Base-by-base conservation (phyloP, 1,140 invertebrate genomes). In the Carcinoscorpius rotundicauda region DNA sequence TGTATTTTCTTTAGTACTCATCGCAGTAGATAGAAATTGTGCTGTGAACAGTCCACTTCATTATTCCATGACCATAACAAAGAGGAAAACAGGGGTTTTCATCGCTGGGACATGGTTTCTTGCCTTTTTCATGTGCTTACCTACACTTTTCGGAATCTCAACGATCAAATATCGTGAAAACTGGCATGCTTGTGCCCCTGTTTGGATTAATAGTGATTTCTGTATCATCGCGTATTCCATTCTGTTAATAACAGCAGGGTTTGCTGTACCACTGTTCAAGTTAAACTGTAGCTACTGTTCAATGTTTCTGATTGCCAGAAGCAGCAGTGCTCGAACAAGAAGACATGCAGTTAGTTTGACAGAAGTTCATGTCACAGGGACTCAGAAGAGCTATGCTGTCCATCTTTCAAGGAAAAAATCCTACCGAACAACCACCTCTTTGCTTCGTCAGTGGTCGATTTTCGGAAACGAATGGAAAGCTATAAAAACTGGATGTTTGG, bases 41-140 rank as follows among this genome's bases (percentile, higher is more conserved):
- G 91, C 90, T 1, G 88, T 94, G 51, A 87, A 89, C 4, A 87
- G 89, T 74, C 90, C 90, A 0, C 78, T 93, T 49, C 83, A 87
- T n/a, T 92, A 93, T 75, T 86, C 88, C 67, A 83, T 84, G 10
- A 82, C 85, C 51, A 82, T 93, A 65, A 84, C 89, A 71, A 85
- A 87, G 70, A 77, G 84, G 6, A 84, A 85, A 58, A 87, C 86
- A 0, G 83, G 81, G 3, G 75, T 86, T 0, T 78, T 91, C 8
- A 87, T 92, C 62, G 78, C 82, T 6, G 76, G 80, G 5, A 64
- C 64, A 6, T 68, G 64, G 62, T 53, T 66, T 9, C 58, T 69
- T 6, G 60, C 65, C 6, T 50, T 52, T n/a, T 8, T 71, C 4
- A 58, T 65, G 6, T 63, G 62, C 3, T 60, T 67, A 11, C 66